phyloP scores from a whole-genome alignment of 2,113 vertebrate genomes.

The Odontesthes bonariensis region DNA sequence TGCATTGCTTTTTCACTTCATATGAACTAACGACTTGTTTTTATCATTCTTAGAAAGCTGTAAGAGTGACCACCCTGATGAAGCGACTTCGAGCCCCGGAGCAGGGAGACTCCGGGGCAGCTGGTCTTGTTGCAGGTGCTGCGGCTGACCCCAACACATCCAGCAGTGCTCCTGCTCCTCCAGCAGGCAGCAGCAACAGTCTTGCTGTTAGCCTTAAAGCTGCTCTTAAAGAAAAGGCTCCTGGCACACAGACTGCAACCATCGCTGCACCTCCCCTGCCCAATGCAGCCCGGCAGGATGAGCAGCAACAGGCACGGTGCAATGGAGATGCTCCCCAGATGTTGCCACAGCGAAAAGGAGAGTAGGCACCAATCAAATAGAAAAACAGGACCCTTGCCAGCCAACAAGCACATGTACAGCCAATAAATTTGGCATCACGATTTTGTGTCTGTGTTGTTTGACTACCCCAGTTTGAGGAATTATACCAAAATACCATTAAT shows the following conservation, averaged over 20 bases:
- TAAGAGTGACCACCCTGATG: conserved; percentile 97
- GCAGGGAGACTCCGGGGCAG: conserved; percentile 82
- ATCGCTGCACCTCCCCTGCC: conserved; percentile 68
- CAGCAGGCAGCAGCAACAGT: conserved; percentile 33
- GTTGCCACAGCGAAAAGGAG: conserved; percentile 76
- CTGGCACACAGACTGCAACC: conserved; percentile 73
- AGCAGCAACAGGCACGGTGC: conserved; percentile 77
- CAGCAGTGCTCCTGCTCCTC: conserved; percentile 64
- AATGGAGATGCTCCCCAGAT: conserved; percentile 83
- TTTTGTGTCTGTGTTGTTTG: conserved; percentile 59
- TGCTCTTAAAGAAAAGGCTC: conserved; percentile 63
- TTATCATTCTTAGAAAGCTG: conserved; percentile 88
- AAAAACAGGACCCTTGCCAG: conserved; percentile 40
- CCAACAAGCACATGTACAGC: conserved; percentile 62
- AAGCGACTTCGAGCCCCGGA: conserved; percentile 93
- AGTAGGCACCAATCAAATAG: conserved; percentile 68
- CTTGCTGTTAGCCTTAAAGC: conserved; percentile 65
- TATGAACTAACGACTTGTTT: neutral
- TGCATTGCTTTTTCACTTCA: neutral
- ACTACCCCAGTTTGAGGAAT: conserved; percentile 55
- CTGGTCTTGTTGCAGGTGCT: conserved; percentile 72
- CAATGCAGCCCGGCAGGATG: conserved; percentile 71
- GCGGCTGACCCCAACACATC: conserved; percentile 56
- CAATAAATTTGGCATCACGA: conserved; percentile 75
- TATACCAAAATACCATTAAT: conserved; percentile 47